These are phyloP conservation scores for Mechanitis messenoides DNA, from an alignment of 2,888 invertebrate species.

Conservation along the genomic window DNA sequence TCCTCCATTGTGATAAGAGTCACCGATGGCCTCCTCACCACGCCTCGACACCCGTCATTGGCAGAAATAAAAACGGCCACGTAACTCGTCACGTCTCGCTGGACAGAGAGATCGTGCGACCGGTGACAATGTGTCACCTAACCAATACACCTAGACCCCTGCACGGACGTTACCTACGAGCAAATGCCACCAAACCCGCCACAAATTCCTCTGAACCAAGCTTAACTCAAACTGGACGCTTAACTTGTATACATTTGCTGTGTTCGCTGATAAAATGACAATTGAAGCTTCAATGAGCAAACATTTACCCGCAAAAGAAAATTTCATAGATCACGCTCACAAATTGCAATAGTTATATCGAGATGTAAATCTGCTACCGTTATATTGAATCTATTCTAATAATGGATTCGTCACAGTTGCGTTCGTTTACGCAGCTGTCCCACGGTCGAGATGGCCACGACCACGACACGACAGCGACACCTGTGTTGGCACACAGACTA, in stretches of 20 bases:
- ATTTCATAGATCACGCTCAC: slow-evolving; percentile 71
- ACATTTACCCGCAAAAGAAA: slow-evolving; percentile 68
- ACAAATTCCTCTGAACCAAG: slow-evolving; percentile 36
- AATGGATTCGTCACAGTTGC: slow-evolving; percentile 71
- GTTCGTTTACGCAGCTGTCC: slow-evolving; percentile 67
- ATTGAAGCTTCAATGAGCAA: slow-evolving; percentile 70
- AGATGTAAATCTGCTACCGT: slow-evolving; percentile 73
- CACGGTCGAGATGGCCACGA: slow-evolving; percentile 51
- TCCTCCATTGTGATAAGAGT: slow-evolving; percentile 45
- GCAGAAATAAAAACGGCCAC: slow-evolving; percentile 77
- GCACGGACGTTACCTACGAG: slow-evolving; percentile 28
- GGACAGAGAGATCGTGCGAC: slow-evolving; percentile 73
- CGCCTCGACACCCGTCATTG: slow-evolving; percentile 76
- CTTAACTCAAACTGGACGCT: slow-evolving; percentile 47
- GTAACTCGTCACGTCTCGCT: slow-evolving; percentile 73
- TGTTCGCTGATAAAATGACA: slow-evolving; percentile 71
- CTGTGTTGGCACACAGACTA: slow-evolving; percentile 43
- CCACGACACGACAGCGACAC: slow-evolving; percentile 17
- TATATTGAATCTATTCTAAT: slow-evolving; percentile 70
- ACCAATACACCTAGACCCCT: slow-evolving; percentile 46
- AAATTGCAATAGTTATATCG: slow-evolving; percentile 69
- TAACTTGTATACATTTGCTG: slow-evolving; percentile 49
- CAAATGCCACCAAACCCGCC: slow-evolving; percentile 19
- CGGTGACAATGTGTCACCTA: slow-evolving; percentile 70
- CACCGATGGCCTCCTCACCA: slow-evolving; percentile 49